Percentiles rank a stretch among this genome's conserved stretches.
Conservation (phyloP, 2,113 vertebrate species). For the Ciconia maguari region DNA sequence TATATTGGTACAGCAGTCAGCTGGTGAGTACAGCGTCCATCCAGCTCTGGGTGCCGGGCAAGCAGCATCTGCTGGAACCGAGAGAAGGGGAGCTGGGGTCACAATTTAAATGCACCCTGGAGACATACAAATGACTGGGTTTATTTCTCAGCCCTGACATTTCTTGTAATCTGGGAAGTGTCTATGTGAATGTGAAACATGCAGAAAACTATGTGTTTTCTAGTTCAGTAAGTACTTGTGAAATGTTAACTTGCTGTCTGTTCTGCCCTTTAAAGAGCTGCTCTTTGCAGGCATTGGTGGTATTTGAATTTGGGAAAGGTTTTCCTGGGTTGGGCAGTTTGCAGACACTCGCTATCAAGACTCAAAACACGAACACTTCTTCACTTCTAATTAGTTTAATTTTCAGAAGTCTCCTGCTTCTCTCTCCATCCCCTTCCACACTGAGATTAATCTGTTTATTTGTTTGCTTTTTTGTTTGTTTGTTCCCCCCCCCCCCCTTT, state of each 20-base stretch:
- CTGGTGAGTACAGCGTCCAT: constrained; percentile 79
- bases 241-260: background rate
- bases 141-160: background rate
- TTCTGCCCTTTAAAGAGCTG: background rate
- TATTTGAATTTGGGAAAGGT: background rate
- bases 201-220: background rate
- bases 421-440: background rate
- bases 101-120: background rate
- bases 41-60: background rate
- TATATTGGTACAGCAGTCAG: constrained; percentile 94
- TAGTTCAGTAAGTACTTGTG: background rate
- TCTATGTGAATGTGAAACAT: background rate
- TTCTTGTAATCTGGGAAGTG: background rate
- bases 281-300: background rate
- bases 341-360: background rate
- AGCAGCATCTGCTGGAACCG: background rate
- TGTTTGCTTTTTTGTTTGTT: background rate
- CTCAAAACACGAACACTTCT: background rate
- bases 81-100: background rate
- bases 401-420: background rate
- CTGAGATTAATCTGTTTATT: background rate
- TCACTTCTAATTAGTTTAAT: background rate
- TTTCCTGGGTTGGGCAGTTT: background rate
- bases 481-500: too few relatives aligned
- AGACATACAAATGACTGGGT: background rate